Base-by-base conservation (phyloP, 2,888 invertebrate genomes). In the Chymomyza fuscimana region DNA sequence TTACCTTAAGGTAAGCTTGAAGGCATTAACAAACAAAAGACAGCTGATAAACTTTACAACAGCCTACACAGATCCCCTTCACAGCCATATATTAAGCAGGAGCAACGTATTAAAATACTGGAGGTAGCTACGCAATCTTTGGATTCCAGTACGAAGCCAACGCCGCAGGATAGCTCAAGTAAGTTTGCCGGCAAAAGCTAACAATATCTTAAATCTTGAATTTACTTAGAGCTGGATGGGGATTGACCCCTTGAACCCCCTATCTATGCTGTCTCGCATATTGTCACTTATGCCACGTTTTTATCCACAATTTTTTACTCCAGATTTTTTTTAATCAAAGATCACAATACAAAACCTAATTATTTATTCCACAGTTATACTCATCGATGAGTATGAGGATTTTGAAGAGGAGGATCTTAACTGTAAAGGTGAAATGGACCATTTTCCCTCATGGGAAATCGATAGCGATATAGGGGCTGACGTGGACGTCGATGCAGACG, bases 1-100 rank as follows among this genome's bases (percentile, higher is more conserved):
- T 97, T 70, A 96, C 97, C 63, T 94, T 97, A 88, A 95, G 97
- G 96, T 96, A 91, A 92, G 92, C 52, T 40, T 10, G 1, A 46
- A 19, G 52, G 7, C 15, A 9, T 1, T 0, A 6, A 15, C 65
- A 19, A 25, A 25, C 0, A 25, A 56, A 54, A 25, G 50, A 22
- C 7, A 4, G n/a, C 5, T 19, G 66, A 36, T 16, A 32, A 15
- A 62, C 29, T 25, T 64, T 19, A 5, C 9, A 4, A 50, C 22
- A 88, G 87, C 80, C 78, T 80, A 80, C 86, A 69, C 74, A 92
- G 92, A 90, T 92, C 92, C 80, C 92, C 92, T 86, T 92, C 92
- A 87, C 91, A 92, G 74, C 92, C 92, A 80, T 90, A 80, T 85
- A 86, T 80, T 72, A 88, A 85, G 65, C 81, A 93, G 91, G 80